phyloP scores from a whole-genome alignment of 1,140 invertebrate species.

The Venturia canescens region DNA sequence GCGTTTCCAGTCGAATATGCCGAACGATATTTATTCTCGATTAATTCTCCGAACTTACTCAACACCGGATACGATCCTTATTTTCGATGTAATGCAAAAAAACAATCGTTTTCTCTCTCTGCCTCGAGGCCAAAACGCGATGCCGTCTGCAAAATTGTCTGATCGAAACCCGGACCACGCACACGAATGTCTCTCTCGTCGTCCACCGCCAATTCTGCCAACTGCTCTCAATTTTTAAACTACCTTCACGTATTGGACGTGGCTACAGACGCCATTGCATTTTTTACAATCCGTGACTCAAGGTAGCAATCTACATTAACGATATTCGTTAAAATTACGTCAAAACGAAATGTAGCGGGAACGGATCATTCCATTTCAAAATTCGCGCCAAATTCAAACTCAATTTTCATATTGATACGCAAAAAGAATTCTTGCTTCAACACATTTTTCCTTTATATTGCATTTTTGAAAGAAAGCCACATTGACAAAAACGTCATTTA shows the following conservation, averaged over 20 bases:
- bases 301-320: neutral
- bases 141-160: neutral
- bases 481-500: too few species aligned
- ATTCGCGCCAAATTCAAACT: too few species aligned
- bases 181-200: neutral
- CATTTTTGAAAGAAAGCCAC: too few species aligned
- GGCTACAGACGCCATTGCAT: neutral
- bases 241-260: neutral
- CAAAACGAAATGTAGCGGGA: too few species aligned
- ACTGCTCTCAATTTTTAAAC: slow-evolving; percentile 4
- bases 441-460: too few species aligned
- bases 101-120: neutral
- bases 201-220: slow-evolving; percentile 12
- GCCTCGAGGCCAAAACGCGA: neutral
- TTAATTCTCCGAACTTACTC: too few species aligned
- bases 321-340: too few species aligned
- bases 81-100: neutral
- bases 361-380: neutral
- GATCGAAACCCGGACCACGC: neutral
- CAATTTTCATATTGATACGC: too few species aligned
- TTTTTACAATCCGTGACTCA: neutral
- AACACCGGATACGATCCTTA: too few species aligned
- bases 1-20: neutral
- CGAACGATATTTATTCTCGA: too few species aligned
- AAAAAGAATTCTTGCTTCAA: too few species aligned